Evolutionary conservation across 2,888 invertebrate species (phyloP).

Genomic region (Lacanobia wlatinum): DNA sequence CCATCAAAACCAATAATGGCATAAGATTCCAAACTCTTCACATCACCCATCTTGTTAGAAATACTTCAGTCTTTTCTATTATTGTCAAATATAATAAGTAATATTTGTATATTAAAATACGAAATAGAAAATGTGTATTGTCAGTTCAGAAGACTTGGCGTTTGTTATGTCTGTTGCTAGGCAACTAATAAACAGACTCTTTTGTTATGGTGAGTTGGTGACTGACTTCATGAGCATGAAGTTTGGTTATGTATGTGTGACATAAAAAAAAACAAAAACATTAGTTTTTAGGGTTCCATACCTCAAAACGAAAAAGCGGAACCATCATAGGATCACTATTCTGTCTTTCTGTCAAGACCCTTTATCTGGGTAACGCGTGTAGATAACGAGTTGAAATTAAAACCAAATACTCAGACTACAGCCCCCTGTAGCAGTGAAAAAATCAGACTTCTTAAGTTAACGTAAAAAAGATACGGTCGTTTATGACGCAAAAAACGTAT

Average conservation of each 20-base stretch:
- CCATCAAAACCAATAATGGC: conserved; percentile 96
- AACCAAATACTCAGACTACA: too few species aligned
- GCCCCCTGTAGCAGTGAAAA: too few species aligned
- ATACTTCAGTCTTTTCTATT: conserved; percentile 58
- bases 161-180: conserved; percentile 50
- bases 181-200: conserved; percentile 57
- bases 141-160: conserved; percentile 48
- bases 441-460: too few species aligned
- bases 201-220: conserved; percentile 30
- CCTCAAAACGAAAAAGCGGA: too few species aligned
- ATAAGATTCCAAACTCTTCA: conserved; percentile 92
- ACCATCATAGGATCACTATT: too few species aligned
- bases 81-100: conserved; percentile 43
- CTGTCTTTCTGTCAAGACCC: too few species aligned
- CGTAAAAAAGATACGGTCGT: too few species aligned
- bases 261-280: background rate
- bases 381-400: too few species aligned
- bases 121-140: conserved; percentile 50
- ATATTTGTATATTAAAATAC: conserved; percentile 57
- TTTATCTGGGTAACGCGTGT: too few species aligned
- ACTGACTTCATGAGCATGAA: background rate
- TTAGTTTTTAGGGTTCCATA: too few species aligned
- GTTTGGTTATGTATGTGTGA: background rate
- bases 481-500: too few species aligned
- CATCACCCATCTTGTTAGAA: conserved; percentile 79